A percentile compares a stretch with the other conserved stretches of the same genome.
Conservation (phyloP, 2,797 vertebrate species). For the Rhinogobio ventralis region DNA sequence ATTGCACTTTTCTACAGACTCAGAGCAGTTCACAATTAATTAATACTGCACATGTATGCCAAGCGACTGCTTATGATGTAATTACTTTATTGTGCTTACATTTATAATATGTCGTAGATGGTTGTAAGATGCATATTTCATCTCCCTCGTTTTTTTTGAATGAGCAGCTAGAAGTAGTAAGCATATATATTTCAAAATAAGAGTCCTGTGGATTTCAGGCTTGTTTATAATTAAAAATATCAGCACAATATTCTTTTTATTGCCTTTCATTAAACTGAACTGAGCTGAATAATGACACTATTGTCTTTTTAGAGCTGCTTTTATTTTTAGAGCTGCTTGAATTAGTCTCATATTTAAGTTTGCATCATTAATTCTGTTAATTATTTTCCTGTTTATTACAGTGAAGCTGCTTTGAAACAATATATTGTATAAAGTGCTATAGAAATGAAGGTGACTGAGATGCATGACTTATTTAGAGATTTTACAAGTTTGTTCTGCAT, state of each 20-base stretch:
- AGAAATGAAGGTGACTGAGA: neutral
- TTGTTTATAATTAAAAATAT: neutral
- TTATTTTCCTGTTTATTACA: no score
- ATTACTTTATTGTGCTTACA: no score
- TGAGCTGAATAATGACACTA: neutral
- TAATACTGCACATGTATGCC: no score
- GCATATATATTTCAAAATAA: neutral
- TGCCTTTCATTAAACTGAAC: neutral
- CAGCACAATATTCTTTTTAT: neutral
- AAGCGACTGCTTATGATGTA: no score
- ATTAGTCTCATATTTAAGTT: neutral
- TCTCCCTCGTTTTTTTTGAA: neutral
- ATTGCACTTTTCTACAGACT: no score
- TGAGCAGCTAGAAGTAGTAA: neutral
- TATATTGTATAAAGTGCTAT: neutral
- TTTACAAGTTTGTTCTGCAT: no score
- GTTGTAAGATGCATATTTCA: no score
- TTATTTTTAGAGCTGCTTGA: no score
- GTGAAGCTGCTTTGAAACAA: no score
- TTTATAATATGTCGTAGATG: no score
- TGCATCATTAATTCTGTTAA: neutral
- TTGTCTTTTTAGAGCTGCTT: neutral
- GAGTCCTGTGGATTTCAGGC: neutral
- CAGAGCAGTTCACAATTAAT: no score
- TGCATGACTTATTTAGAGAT: no score